These are phyloP conservation scores for Lysandra coridon DNA, from an alignment of 2,888 invertebrate species.

Conservation along the genomic window DNA sequence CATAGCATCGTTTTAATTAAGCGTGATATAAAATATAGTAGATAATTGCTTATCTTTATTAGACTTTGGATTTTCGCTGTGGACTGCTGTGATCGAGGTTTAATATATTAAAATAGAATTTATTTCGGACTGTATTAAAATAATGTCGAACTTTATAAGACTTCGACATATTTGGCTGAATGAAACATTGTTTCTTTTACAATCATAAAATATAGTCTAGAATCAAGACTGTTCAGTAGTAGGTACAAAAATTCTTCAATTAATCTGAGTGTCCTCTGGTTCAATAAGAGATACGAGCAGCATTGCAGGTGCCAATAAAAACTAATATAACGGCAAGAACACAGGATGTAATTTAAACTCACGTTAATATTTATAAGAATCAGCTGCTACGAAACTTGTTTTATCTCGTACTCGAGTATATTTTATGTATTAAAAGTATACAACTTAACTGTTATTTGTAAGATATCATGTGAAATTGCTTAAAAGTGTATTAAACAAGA, in stretches of 20 bases:
- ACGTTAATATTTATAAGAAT: conserved; percentile 24
- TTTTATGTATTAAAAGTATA: neutral
- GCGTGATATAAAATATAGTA: neutral
- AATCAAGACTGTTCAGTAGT: neutral
- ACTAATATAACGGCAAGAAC: conserved; percentile 15
- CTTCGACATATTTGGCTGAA: neutral
- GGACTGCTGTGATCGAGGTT: neutral
- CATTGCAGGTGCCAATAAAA: neutral
- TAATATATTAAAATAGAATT: neutral
- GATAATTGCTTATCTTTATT: neutral
- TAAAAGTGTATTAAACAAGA: neutral
- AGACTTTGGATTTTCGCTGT: conserved; percentile 1
- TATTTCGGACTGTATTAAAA: neutral
- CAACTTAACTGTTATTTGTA: neutral
- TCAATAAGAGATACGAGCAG: neutral
- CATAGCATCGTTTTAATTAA: neutral
- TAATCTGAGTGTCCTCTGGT: neutral
- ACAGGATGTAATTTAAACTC: conserved; percentile 9
- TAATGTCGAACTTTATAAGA: neutral
- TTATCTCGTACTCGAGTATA: neutral
- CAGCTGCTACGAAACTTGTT: conserved; percentile 29
- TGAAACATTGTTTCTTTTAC: neutral
- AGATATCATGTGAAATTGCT: neutral
- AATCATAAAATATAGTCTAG: neutral
- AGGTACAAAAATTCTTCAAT: neutral